Evolutionary conservation across 2,888 invertebrate species (phyloP).

Genomic region (Halictus quadricinctus): DNA sequence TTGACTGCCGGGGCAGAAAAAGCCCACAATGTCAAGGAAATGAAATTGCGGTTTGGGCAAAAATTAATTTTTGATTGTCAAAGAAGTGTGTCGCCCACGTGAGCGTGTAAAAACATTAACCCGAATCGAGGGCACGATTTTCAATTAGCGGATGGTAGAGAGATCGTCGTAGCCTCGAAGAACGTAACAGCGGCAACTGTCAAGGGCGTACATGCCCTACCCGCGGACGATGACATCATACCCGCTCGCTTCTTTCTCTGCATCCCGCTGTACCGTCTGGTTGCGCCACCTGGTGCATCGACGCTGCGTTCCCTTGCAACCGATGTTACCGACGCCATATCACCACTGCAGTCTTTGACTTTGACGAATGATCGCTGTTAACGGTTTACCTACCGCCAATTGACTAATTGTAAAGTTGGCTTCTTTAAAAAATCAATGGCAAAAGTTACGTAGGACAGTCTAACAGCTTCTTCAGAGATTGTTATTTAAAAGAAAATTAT

Average conservation of each 20-base stretch:
- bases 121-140: constrained; percentile 9
- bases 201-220: constrained; percentile 68
- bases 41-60: background rate
- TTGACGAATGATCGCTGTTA: background rate
- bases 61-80: background rate
- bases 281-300: constrained; percentile 67
- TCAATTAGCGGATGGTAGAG: constrained; percentile 25
- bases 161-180: constrained; percentile 40
- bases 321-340: constrained; percentile 57
- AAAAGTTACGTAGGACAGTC: background rate
- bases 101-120: background rate
- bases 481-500: background rate
- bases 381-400: background rate
- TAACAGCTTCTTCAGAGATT: background rate
- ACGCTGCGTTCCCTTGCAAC: background rate
- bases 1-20: background rate
- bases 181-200: constrained; percentile 70
- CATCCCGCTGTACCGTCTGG: constrained; percentile 32
- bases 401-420: background rate
- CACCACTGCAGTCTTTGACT: background rate
- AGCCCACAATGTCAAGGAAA: background rate
- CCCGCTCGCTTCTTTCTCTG: constrained; percentile 35
- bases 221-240: constrained; percentile 70
- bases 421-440: background rate
- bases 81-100: background rate